Evolutionary conservation across 2,113 vertebrate species (phyloP), one percentile per base, ranked within the genome.

Genomic region (Siniperca knerii): DNA sequence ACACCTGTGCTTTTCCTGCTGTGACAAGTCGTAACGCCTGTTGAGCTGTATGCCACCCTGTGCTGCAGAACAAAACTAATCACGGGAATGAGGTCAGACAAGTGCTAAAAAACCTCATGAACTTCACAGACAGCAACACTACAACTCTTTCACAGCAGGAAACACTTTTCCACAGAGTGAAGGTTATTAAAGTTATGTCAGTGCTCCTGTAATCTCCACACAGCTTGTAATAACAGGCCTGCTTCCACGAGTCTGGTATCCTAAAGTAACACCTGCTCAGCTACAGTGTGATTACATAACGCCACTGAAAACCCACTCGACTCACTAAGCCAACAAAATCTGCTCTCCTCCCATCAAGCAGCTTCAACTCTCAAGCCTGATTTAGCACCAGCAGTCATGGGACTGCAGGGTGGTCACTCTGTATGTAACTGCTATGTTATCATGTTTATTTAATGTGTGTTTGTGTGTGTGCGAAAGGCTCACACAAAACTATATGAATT

Each of bases 251-350:
- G 77, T 6, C 75, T 25, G 68, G 44, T 46, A 46, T 74, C 33
- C 57, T 18, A 44, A 21, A 23, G 55, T 15, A 68, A 60, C 74
- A 75, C 75, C 75, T 68, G 71, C 58, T 78, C 65, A 4, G 73
- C 61, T 57, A 2, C 62, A 15, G 18, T 4, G 37, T 2, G 23
- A 42, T 89, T 90, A 71, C 44, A 40, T 83, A 87, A 88, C 58
- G 0, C 8, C 4, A 16, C 46, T 0, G 33, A 68, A 60, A 2
- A 11, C 25, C 72, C 9, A 7, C 54, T 46, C 6, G 4, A 13
- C 64, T 29, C 57, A 0, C 68, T 72, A 69, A 87, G 81, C 85
- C 85, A 6, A 46, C 35, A 44, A 18, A 81, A 72, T 67, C 72
- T n/a, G 46, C 33, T 66, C 61, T 37, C 20, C 40, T 57, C 71